Base-by-base conservation (phyloP, 2,888 invertebrate species). In the Trissolcus brochymenae region DNA sequence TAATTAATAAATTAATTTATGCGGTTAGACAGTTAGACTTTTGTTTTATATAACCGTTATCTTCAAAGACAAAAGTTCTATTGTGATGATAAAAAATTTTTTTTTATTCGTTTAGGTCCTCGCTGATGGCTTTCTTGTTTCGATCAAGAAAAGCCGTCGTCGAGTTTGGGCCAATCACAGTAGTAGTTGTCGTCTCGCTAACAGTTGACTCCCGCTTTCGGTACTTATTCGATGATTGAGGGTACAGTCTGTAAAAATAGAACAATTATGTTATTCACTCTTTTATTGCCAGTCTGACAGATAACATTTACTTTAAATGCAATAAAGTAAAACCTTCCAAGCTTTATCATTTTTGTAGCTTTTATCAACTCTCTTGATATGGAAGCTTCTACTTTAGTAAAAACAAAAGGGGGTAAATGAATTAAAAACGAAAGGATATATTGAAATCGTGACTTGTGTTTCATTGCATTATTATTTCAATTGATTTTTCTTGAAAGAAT, bases 131-230 rank as follows among this genome's bases (percentile, higher is more conserved):
- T 62, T 84, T 83, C 72, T 84, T 86, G 50, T 84, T 82, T 79
- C 86, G 84, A 67, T 87, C 87, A 59, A 86, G 82, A 56, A 87
- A 86, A 53, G 86, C 84, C 55, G 86, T 84, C 40, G 84, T 83
- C 9, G 85, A 84, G 79, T 86, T 87, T 13, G 84, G 79, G 49
- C 85, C 87, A 72, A 87, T 82, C 56, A 95, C 91, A 4, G 95
- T 95, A 13, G 95, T 95, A 70, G 95, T 95, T 46, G 95, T 95
- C 66, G 94, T 92, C 89, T 95, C 95, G 66, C 95, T 94, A 14
- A 94, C 93, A 78, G 94, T 93, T 4, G 95, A 95, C 89, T 95
- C 95, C 76, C 95, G 91, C 89, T 95, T 95, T 83, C 92, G 91
- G 86, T 92, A 92, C 76, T 89, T 88, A 82, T 89, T 90, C 82